Evolutionary conservation across 2,797 vertebrate species (phyloP).

Genomic region (Telmatherina bonti): DNA sequence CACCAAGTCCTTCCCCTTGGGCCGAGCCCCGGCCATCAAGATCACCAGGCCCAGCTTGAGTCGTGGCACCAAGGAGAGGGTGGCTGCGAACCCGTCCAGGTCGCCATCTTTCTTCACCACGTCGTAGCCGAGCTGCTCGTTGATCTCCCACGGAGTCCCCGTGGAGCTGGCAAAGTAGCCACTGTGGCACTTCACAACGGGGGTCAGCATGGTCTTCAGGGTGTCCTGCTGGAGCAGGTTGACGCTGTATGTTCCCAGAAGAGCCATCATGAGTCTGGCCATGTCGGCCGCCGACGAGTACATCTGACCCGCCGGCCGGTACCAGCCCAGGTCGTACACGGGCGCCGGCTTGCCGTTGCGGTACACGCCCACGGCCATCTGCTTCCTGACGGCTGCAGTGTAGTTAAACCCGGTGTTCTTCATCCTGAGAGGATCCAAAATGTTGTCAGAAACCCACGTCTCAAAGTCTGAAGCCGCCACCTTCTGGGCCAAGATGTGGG

Average conservation of each 20-base stretch:
- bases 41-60: constrained; percentile 89
- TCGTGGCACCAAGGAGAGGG: constrained; percentile 88
- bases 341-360: constrained; percentile 83
- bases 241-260: constrained; percentile 82
- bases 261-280: constrained; percentile 88
- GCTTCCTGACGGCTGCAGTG: constrained; percentile 71
- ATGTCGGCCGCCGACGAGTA: constrained; percentile 91
- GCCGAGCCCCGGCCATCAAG: constrained; percentile 89
- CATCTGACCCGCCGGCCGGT: constrained; percentile 94
- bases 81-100: constrained; percentile 90
- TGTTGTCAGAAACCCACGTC: constrained; percentile 87
- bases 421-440: constrained; percentile 88
- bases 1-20: constrained; percentile 82
- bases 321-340: constrained; percentile 93
- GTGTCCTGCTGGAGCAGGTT: constrained; percentile 84
- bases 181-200: constrained; percentile 84
- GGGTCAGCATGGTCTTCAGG: constrained; percentile 88
- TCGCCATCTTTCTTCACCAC: constrained; percentile 91
- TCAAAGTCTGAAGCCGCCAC: constrained; percentile 85
- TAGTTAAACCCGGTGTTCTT: constrained; percentile 90
- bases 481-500: constrained; percentile 85
- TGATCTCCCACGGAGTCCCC: constrained; percentile 93
- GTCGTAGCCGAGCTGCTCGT: constrained; percentile 86
- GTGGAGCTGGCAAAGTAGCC: constrained; percentile 91
- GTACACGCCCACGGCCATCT: constrained; percentile 90